Evolutionary conservation across 2,797 vertebrate species (phyloP).

Genomic region (Mallotus villosus): DNA sequence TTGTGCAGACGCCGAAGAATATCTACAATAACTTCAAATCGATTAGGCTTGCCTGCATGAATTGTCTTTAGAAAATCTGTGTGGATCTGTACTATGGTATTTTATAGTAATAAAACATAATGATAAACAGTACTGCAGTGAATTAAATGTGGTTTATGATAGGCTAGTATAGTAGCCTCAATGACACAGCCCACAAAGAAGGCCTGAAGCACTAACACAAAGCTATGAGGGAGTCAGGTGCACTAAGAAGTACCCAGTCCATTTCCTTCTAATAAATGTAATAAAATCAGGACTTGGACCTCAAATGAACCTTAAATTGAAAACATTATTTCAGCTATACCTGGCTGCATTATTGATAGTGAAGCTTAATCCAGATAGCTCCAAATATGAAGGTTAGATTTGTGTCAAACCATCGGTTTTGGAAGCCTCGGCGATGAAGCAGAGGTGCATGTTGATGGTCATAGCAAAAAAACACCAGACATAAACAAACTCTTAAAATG

Average conservation of each 20-base stretch:
- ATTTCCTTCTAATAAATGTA: not conserved
- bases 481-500: slow-evolving; percentile 1
- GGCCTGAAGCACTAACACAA: not conserved
- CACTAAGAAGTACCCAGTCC: no score
- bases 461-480: not conserved
- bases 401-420: not conserved
- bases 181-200: not conserved
- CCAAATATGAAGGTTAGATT: not conserved
- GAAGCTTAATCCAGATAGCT: not conserved
- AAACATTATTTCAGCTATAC: not conserved
- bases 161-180: not conserved
- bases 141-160: not conserved
- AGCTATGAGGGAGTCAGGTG: not conserved
- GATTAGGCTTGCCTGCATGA: not conserved
- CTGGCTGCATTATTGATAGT: not conserved
- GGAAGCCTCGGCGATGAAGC: not conserved
- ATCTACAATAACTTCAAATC: slow-evolving; percentile 1
- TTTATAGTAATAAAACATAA: not conserved
- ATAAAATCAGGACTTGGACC: slow-evolving; percentile 24
- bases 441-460: not conserved
- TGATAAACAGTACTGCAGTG: not conserved
- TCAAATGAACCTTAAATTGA: slow-evolving; percentile 12
- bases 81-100: not conserved
- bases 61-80: not conserved
- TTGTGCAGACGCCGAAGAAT: not conserved